Evolutionary conservation across 2,888 invertebrate species (phyloP), one percentile per base, ranked within the genome.

Genomic region (Eretmocerus hayati): DNA sequence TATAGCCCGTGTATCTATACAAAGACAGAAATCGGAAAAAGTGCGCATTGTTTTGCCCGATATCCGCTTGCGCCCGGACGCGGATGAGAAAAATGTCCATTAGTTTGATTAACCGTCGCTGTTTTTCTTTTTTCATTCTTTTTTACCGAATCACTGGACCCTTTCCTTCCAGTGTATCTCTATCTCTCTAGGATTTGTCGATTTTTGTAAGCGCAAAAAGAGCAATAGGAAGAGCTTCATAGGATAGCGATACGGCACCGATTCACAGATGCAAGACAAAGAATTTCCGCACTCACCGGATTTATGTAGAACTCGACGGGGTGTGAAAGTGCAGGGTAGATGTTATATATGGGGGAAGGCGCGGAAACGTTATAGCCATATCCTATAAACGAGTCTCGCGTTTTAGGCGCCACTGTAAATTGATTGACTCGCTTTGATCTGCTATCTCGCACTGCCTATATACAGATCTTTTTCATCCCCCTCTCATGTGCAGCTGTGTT

Each of bases 91-190:
- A 58, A 60, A 56, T 55, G 46, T 37, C 62, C 65, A 63, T 65
- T 65, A 65, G 62, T 63, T 64, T 59, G 64, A 66, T 65, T 62
- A 62, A 63, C 62, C 61, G 58, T 61, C 59, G 58, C 31, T 16
- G 41, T 48, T 50, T 56, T 59, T 26, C 26, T 9, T 26, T 6
- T 6, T 11, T n/a, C n/a, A n/a, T n/a, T n/a, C n/a, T n/a, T n/a
- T n/a, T n/a, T n/a, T n/a, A n/a, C n/a, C n/a, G n/a, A n/a, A n/a
- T n/a, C n/a, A n/a, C n/a, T n/a, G n/a, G n/a, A 16, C 33, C 54
- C 58, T 57, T 55, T 46, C 46, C n/a, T n/a, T n/a, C n/a, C 8
- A 6, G 26, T 54, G 54, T 54, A 56, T 53, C 56, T 53, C 51
- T 53, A 23, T 48, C 48, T 46, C 46, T 50, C 32, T 39, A 46